Evolutionary conservation across 92 coral and sea anemone species (phyloP).

Genomic region (Zoanthus sociatus): DNA sequence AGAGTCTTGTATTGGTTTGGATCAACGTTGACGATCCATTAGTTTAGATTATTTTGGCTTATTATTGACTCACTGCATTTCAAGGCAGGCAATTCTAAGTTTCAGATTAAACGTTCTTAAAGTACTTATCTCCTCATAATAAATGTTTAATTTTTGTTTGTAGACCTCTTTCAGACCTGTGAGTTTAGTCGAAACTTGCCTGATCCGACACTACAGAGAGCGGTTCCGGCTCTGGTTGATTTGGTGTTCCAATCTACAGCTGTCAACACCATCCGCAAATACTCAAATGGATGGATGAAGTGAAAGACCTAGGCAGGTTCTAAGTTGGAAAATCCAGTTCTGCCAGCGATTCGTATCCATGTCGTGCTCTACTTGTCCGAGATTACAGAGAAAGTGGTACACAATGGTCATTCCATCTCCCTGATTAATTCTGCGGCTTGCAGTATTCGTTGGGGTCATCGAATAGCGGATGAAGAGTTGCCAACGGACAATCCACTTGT

Average conservation of each 20-base stretch:
- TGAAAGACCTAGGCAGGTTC: slow-evolving; percentile 45
- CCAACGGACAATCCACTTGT: slow-evolving; percentile 11
- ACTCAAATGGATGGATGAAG: slow-evolving; percentile 34
- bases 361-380: slow-evolving; percentile 37
- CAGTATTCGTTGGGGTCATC: slow-evolving; percentile 7
- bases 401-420: slow-evolving; percentile 26
- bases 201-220: not conserved
- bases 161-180: slow-evolving; percentile 18
- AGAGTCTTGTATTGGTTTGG: not conserved
- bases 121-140: not conserved
- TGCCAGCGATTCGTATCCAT: slow-evolving; percentile 45
- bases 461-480: not conserved
- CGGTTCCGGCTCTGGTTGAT: not conserved
- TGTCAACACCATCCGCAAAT: slow-evolving; percentile 1
- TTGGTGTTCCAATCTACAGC: not conserved
- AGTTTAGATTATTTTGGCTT: not conserved
- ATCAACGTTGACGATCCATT: not conserved
- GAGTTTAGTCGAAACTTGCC: slow-evolving; percentile 1
- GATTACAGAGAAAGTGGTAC: slow-evolving; percentile 24
- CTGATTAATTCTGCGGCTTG: slow-evolving; percentile 23
- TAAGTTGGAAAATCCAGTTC: slow-evolving; percentile 28
- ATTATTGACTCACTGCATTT: not conserved
- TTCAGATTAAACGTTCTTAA: not conserved
- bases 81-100: not conserved
- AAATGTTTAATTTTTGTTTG: slow-evolving; percentile 18